Evolutionary conservation across 2,113 vertebrate species (phyloP).

Genomic region (Microtus richardsoni): DNA sequence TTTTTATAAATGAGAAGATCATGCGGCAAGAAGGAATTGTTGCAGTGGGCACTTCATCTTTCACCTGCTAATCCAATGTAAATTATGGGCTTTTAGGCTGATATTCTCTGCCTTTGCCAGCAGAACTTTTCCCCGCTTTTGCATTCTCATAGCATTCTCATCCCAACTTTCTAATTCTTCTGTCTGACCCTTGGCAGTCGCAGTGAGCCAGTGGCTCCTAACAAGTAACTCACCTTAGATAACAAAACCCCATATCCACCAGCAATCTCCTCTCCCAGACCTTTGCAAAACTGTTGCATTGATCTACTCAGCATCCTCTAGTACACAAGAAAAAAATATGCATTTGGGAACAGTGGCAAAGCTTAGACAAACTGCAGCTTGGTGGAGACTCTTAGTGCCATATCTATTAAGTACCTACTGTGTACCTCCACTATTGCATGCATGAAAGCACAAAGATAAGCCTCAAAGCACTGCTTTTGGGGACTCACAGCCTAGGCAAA

Average conservation of each 20-base stretch:
- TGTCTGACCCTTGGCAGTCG: neutral
- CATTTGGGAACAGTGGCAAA: neutral
- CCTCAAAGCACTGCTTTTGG: neutral
- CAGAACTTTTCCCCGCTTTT: slow-evolving; percentile 44
- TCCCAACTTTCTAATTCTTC: slow-evolving; percentile 18
- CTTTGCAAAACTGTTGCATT: neutral
- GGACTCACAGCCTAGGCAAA: neutral
- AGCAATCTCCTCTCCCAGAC: neutral
- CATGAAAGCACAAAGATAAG: slow-evolving; percentile 43
- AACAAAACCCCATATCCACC: neutral
- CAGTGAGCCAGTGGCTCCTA: slow-evolving; percentile 41
- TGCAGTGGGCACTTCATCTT: slow-evolving; percentile 50
- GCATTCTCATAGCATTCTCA: slow-evolving; percentile 47
- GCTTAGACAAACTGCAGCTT: slow-evolving; percentile 26
- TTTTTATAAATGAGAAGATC: slow-evolving; percentile 82
- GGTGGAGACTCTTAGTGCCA: slow-evolving; percentile 50
- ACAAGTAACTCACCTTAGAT: neutral
- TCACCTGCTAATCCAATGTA: slow-evolving; percentile 69
- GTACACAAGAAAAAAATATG: neutral
- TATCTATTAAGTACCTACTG: slow-evolving; percentile 74
- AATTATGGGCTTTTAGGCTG: slow-evolving; percentile 55
- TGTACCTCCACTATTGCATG: neutral
- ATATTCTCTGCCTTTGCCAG: neutral
- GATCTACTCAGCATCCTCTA: slow-evolving; percentile 60
- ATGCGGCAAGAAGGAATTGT: slow-evolving; percentile 58